Evolutionary conservation across 92 coral and sea anemone genomes (phyloP).

Genomic region (Epizoanthus ramosus): DNA sequence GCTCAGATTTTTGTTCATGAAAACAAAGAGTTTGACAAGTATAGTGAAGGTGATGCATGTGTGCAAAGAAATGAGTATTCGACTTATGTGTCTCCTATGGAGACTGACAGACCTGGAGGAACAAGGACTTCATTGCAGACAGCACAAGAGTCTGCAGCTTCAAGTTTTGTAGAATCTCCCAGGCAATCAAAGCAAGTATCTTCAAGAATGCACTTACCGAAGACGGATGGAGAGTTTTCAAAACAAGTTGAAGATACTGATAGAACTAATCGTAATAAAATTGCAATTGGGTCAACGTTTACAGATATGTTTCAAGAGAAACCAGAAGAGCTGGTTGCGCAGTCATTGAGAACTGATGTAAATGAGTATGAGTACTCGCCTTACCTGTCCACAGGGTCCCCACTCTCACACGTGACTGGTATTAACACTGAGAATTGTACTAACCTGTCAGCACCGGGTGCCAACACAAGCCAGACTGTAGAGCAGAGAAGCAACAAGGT

Average conservation of each 20-base stretch:
- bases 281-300: slow-evolving; percentile 41
- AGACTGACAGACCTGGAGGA: slow-evolving; percentile 13
- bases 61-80: slow-evolving; percentile 24
- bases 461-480: neutral
- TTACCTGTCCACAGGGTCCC: neutral
- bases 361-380: neutral
- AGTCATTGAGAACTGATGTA: slow-evolving; percentile 2
- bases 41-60: slow-evolving; percentile 1
- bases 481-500: slow-evolving; percentile 27
- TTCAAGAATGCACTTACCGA: slow-evolving; percentile 6
- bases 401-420: neutral
- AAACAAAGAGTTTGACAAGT: slow-evolving; percentile 6
- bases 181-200: slow-evolving; percentile 12
- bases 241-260: slow-evolving; percentile 5
- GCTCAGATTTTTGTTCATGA: neutral
- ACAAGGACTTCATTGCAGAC: neutral
- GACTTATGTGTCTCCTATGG: slow-evolving; percentile 7
- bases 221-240: neutral
- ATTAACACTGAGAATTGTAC: neutral
- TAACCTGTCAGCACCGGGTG: neutral
- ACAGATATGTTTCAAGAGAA: slow-evolving; percentile 43
- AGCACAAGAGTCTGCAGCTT: neutral
- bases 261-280: slow-evolving; percentile 21
- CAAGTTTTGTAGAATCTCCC: neutral
- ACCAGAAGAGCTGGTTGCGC: neutral